A percentile compares a stretch with the other conserved stretches of the same genome.
phyloP scores from a whole-genome alignment of 2,888 invertebrate genomes.

The Toxonevra muliebris region DNA sequence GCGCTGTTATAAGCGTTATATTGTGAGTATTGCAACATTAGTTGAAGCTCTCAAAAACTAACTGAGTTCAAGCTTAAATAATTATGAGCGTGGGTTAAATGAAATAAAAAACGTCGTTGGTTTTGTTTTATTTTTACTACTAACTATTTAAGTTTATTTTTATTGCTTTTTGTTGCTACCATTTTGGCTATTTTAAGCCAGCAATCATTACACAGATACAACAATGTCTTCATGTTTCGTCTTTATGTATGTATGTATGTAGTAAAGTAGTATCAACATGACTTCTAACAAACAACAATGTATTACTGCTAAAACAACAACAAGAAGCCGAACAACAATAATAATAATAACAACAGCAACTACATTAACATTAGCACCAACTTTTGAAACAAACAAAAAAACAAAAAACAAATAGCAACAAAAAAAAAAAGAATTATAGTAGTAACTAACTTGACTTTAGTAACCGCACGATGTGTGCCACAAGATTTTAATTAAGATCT shows the following conservation, averaged over 20 bases:
- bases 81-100: constrained; percentile 31
- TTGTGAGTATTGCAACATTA: no score
- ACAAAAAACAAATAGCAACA: constrained; percentile 12
- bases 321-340: not conserved
- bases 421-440: not conserved
- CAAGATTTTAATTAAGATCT: constrained; percentile 36
- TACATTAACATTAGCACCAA: constrained; percentile 3
- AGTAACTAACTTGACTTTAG: not conserved
- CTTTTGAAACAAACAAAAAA: not conserved
- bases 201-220: no score
- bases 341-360: not conserved
- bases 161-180: no score
- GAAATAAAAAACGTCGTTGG: constrained; percentile 19
- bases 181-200: no score
- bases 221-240: no score
- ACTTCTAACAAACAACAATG: no score
- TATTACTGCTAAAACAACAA: not conserved
- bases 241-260: not conserved
- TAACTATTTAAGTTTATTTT: constrained; percentile 6
- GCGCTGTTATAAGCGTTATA: not conserved
- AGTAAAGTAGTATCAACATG: not conserved
- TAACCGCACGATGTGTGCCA: constrained; percentile 31
- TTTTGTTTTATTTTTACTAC: not conserved
- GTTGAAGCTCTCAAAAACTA: no score
- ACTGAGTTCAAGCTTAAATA: constrained; percentile 16